A percentile compares a stretch with the other conserved stretches of the same genome.
phyloP scores from a whole-genome alignment of 2,113 vertebrate genomes.

The Tragelaphus strepsiceros region DNA sequence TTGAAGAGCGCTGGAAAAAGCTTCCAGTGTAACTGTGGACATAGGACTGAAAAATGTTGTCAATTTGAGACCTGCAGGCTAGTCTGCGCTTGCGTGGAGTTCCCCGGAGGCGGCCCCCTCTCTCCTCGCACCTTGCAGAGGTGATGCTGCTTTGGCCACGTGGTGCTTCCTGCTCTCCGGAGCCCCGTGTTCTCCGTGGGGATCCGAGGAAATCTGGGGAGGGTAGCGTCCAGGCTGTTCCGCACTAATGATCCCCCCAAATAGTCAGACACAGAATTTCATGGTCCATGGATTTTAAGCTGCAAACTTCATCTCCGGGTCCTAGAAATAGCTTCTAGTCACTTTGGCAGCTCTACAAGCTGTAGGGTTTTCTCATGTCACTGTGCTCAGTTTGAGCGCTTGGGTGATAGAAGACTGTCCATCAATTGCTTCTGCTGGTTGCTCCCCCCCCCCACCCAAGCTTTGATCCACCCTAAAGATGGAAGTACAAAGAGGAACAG shows the following conservation, averaged over 20 bases:
- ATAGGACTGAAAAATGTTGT: slow-evolving; percentile 38
- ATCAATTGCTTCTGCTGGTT: neutral
- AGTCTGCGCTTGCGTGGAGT: neutral
- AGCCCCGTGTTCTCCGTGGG: neutral
- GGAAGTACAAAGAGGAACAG: neutral
- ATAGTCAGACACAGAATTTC: neutral
- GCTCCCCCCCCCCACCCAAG: accelerated
- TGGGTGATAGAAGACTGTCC: neutral
- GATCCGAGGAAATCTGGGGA: neutral
- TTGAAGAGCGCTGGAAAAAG: slow-evolving; percentile 42
- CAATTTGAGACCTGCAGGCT: slow-evolving; percentile 36
- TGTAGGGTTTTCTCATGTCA: neutral
- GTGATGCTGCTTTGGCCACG: accelerated
- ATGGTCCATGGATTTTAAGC: neutral
- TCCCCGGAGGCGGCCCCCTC: neutral
- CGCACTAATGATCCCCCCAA: neutral
- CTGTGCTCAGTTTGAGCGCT: neutral
- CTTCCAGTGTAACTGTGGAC: slow-evolving; percentile 9
- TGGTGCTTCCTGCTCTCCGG: neutral
- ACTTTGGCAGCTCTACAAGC: neutral
- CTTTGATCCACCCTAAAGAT: neutral
- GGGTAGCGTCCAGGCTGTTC: neutral
- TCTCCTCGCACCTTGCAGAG: neutral
- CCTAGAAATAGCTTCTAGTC: neutral
- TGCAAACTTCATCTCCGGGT: neutral